A percentile compares a stretch with the other conserved stretches of the same genome.
Conservation (phyloP, 2,113 vertebrate genomes). For the Barbus barbus region DNA sequence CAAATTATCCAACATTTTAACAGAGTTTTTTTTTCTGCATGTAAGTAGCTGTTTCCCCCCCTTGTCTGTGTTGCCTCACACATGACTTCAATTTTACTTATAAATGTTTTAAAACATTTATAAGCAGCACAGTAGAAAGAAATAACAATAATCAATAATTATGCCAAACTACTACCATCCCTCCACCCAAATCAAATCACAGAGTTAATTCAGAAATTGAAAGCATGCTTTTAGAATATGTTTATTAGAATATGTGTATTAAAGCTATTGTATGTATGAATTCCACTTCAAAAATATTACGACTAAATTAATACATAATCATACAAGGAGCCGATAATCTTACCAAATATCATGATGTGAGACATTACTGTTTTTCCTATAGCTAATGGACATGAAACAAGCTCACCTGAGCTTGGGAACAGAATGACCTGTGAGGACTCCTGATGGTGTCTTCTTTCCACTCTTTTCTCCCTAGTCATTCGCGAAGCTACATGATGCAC, state of each 20-base stretch:
- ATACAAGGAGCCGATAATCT: neutral
- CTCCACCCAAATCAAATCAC: no score
- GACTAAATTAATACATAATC: neutral
- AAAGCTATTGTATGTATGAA: no score
- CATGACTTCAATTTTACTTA: neutral
- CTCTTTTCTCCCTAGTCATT: slow-evolving; percentile 37
- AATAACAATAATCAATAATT: no score
- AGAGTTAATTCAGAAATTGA: no score
- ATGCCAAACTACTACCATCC: no score
- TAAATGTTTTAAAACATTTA: neutral
- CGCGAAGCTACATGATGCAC: slow-evolving; percentile 61
- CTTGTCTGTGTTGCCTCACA: neutral
- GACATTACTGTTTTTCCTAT: neutral
- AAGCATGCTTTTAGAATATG: no score
- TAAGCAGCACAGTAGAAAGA: no score
- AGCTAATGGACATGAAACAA: neutral
- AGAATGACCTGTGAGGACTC: slow-evolving; percentile 83
- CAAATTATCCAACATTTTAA: no score
- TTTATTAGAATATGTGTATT: no score
- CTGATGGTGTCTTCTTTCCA: slow-evolving; percentile 39
- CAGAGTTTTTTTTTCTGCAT: neutral
- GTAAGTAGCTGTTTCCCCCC: no score
- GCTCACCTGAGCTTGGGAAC: slow-evolving; percentile 86
- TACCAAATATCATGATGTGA: neutral
- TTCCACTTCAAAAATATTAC: neutral